These are phyloP conservation scores for Camarhynchus parvulus DNA, from an alignment of 2,113 vertebrate genomes.

Conservation along the genomic window DNA sequence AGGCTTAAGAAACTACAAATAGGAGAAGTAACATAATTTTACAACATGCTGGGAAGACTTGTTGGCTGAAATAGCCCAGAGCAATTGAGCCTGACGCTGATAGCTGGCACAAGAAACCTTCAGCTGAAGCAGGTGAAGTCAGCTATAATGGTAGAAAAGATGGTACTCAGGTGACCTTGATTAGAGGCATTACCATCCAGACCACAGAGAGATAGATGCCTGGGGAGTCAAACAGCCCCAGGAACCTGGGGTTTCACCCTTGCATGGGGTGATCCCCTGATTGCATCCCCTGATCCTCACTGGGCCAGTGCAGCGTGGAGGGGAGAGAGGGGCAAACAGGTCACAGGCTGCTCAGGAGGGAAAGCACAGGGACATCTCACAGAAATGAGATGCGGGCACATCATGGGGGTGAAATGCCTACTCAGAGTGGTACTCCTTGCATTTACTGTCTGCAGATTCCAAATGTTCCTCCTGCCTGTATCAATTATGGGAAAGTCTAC, in stretches of 20 bases:
- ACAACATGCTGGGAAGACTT: not conserved
- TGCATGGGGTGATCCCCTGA: not conserved
- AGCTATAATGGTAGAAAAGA: not conserved
- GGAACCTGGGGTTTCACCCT: not conserved
- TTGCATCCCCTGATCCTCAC: rapidly evolving
- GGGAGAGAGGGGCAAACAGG: not conserved
- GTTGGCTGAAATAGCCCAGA: not conserved
- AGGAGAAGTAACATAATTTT: not conserved
- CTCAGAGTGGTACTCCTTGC: not conserved
- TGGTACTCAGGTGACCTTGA: not conserved
- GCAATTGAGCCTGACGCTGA: not conserved
- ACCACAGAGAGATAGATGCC: rapidly evolving
- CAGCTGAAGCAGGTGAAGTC: not conserved
- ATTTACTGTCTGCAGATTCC: not conserved
- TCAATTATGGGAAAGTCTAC: not conserved
- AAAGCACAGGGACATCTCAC: not conserved
- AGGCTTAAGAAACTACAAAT: not conserved
- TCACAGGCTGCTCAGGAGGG: not conserved
- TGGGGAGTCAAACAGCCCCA: not conserved
- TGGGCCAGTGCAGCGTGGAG: rapidly evolving
- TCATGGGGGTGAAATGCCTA: not conserved
- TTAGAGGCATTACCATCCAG: not conserved
- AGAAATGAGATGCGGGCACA: not conserved
- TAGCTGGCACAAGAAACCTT: not conserved
- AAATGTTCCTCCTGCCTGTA: not conserved